Evolutionary conservation across 2,113 vertebrate genomes (phyloP), one percentile per base, ranked within the genome.

Genomic region (Rhineura floridana): DNA sequence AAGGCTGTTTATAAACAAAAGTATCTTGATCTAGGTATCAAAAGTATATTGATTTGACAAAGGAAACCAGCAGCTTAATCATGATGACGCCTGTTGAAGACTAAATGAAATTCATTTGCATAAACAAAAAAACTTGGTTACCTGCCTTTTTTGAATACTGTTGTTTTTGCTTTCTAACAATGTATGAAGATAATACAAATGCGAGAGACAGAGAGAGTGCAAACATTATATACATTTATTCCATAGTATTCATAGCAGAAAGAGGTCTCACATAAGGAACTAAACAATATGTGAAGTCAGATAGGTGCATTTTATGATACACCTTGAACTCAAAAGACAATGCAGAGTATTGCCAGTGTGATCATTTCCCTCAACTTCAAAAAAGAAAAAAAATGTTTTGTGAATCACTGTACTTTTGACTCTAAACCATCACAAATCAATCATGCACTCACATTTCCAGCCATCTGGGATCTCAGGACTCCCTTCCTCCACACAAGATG

Each of bases 171-270:
- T 94, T 67, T 75, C 7, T 25, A 44, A 87, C 87, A 80, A 85
- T 48, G 13, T 70, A 1, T 46, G 72, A 46, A 90, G 6, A 6
- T 73, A 88, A 80, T 79, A 3, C 28, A 55, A 55, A 48, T 33
- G 17, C 42, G 76, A 55, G 69, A 93, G 48, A 89, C 82, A 55
- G 77, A 93, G 86, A 84, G 33, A 91, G 80, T 9, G 4, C 33
- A 84, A 62, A 73, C 88, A 89, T 72, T 89, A 73, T 11, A 76
- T 46, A 91, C 91, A 86, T 84, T 3, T 48, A 84, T 81, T 50
- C 1, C 80, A 79, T 89, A 87, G 28, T 86, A 86, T 25, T 19
- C 89, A n/a, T 62, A n/a, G 4, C 86, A 36, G 39, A 94, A 84
- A 59, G 17, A 88, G 3, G 39, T 89, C 48, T 77, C 25, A 36